Conservation (phyloP, 2,113 vertebrate species). For the Barnardius zonarius region DNA sequence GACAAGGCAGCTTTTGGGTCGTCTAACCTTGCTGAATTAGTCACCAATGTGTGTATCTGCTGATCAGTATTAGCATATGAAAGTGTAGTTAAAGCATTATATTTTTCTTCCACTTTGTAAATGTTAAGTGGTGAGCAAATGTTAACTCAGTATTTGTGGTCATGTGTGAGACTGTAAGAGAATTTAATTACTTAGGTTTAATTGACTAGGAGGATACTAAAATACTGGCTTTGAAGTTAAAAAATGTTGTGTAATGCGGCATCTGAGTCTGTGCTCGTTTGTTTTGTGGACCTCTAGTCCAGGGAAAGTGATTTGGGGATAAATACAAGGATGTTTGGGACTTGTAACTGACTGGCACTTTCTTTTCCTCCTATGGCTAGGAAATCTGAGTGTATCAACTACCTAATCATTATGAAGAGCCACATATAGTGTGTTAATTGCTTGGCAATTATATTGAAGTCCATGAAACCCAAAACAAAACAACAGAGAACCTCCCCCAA, state of each 20-base stretch:
- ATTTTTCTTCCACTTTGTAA: not conserved
- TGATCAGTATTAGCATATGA: not conserved
- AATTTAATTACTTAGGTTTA: not conserved
- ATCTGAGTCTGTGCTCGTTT: not conserved
- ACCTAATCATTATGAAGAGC: not conserved
- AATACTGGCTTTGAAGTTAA: not conserved
- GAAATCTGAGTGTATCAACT: not conserved
- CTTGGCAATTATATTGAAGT: not conserved
- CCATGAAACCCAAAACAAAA: not conserved
- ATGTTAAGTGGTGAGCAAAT: not conserved
- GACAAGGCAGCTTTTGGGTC: not conserved
- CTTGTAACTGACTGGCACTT: not conserved
- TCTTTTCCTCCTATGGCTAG: not conserved
- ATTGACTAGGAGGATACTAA: not conserved
- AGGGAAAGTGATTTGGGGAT: not conserved
- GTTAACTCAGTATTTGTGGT: not conserved
- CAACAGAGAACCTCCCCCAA: not conserved
- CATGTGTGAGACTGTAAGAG: not conserved
- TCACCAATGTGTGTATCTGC: not conserved
- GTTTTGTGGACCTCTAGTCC: not conserved
- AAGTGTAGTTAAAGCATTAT: not conserved
- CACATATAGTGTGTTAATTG: not conserved
- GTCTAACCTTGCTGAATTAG: not conserved
- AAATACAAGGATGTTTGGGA: not conserved
- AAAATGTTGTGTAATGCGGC: not conserved